Evolutionary conservation across 2,113 vertebrate genomes (phyloP).

Genomic region (Notiomystis cincta): DNA sequence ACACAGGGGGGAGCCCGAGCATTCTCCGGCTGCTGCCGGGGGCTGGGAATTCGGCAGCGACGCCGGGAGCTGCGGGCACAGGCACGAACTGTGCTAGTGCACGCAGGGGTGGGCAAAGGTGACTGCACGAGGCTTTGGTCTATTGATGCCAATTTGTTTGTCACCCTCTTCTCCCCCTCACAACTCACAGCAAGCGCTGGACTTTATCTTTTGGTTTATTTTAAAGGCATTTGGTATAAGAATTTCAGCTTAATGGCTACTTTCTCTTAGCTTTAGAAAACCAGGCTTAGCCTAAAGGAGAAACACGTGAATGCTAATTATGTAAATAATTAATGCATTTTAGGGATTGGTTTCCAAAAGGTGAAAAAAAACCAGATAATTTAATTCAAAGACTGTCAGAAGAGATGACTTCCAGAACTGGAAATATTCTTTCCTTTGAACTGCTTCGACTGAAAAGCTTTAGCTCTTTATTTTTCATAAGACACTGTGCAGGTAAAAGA

Average conservation of each 20-base stretch:
- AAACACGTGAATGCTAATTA: neutral
- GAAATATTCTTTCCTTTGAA: slow-evolving; percentile 40
- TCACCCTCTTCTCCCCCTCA: neutral
- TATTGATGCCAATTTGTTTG: neutral
- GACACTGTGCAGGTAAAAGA: neutral
- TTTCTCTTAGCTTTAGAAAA: neutral
- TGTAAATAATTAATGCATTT: neutral
- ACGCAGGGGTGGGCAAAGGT: neutral
- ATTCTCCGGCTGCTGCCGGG: neutral
- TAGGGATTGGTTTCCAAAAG: neutral
- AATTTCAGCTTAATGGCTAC: neutral
- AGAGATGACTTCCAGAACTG: neutral
- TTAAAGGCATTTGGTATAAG: neutral
- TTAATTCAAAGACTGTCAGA: neutral
- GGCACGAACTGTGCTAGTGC: neutral
- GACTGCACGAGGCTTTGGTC: neutral
- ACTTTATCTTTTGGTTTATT: neutral
- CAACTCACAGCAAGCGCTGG: neutral
- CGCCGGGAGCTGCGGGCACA: neutral
- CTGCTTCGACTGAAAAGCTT: neutral
- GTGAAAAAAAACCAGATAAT: neutral
- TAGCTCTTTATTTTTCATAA: neutral
- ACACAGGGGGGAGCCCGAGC: slow-evolving; percentile 61
- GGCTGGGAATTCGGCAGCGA: neutral
- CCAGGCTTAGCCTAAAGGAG: neutral